Evolutionary conservation across 2,888 invertebrate species (phyloP).

Genomic region (Antheraea yamamai): DNA sequence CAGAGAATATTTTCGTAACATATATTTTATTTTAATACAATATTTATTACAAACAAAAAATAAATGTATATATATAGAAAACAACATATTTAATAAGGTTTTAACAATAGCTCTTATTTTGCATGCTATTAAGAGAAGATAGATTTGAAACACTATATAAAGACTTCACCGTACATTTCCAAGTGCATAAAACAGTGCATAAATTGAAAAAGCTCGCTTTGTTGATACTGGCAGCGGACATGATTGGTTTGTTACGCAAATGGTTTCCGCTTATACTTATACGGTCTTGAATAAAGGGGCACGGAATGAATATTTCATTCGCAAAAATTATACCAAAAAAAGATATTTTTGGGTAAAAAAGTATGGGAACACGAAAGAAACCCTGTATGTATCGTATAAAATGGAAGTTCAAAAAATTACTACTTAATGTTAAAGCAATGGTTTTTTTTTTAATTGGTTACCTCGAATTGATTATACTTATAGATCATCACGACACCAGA

Average conservation of each 20-base stretch:
- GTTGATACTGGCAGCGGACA: slow-evolving; percentile 32
- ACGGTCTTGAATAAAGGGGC: neutral
- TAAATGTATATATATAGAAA: no score
- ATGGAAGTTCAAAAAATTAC: neutral
- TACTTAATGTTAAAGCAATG: neutral
- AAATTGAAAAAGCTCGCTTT: slow-evolving; percentile 41
- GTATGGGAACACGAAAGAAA: neutral
- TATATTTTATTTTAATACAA: no score
- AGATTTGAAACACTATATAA: neutral
- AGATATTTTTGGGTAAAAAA: neutral
- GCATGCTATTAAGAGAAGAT: neutral
- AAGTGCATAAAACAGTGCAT: slow-evolving; percentile 16
- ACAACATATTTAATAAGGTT: no score
- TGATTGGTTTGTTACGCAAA: slow-evolving; percentile 48
- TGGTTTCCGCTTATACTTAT: slow-evolving; percentile 32
- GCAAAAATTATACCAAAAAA: neutral
- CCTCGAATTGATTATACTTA: neutral
- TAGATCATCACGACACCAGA: no score
- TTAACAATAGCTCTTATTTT: neutral
- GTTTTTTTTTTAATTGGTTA: neutral
- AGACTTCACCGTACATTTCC: slow-evolving; percentile 13
- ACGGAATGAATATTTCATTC: neutral
- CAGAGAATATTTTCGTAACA: no score
- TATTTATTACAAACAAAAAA: no score
- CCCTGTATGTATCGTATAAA: neutral